Evolutionary conservation across 2,888 invertebrate species (phyloP).

Genomic region (Invenusta paracnida): DNA sequence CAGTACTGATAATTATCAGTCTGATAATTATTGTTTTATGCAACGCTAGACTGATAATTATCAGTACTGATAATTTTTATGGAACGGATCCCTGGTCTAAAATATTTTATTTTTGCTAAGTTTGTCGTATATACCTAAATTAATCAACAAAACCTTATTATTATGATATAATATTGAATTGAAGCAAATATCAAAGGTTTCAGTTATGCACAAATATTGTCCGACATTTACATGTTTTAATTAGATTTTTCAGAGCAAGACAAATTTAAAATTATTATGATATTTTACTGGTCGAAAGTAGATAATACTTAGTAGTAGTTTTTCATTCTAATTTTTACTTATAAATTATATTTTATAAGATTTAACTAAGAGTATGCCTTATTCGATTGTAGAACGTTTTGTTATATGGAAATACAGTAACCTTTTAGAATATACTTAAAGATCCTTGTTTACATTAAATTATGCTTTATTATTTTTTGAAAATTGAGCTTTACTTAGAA

Average conservation of each 20-base stretch:
- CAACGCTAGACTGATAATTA: too few species aligned
- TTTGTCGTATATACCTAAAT: background rate
- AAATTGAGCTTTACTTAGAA: background rate
- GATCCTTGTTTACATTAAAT: background rate
- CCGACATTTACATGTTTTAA: conserved; percentile 22
- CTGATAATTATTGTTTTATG: too few species aligned
- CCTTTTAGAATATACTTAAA: background rate
- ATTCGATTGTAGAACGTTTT: background rate
- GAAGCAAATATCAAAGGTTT: conserved; percentile 5
- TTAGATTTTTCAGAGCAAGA: conserved; percentile 15
- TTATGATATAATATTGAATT: background rate
- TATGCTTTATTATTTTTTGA: background rate
- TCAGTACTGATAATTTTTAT: too few species aligned
- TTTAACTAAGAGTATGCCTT: background rate
- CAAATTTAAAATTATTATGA: background rate
- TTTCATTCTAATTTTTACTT: background rate
- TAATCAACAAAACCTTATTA: background rate
- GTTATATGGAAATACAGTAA: background rate
- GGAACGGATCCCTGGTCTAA: background rate
- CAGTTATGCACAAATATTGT: background rate
- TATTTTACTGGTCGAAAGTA: background rate
- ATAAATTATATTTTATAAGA: background rate
- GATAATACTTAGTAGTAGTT: conserved; percentile 21
- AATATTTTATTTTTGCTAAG: background rate
- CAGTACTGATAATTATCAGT: too few species aligned